A percentile compares a stretch with the other conserved stretches of the same genome.
Conservation (phyloP, 2,113 vertebrate species). For the Microcebus murinus region DNA sequence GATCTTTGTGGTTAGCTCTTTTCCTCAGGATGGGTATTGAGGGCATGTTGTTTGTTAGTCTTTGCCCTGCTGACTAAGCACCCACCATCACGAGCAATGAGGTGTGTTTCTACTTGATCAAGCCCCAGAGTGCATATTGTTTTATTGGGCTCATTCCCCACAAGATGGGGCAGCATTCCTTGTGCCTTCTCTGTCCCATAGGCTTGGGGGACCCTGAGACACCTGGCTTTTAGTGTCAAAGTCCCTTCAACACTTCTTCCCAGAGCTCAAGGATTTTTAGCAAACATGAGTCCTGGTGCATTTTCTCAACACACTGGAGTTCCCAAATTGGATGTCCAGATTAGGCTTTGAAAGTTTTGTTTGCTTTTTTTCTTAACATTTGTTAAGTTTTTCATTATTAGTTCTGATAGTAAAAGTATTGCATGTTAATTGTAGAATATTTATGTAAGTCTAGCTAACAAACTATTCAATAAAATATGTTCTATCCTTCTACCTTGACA, state of each 20-base stretch:
- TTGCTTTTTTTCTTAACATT: background rate
- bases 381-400: background rate
- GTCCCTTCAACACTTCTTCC: background rate
- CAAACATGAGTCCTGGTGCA: background rate
- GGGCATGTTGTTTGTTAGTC: accelerated
- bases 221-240: background rate
- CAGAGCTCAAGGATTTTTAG: background rate
- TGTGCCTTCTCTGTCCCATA: background rate
- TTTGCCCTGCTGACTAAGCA: background rate
- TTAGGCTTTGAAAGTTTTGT: background rate
- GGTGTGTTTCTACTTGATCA: background rate
- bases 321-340: background rate
- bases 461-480: background rate
- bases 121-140: accelerated
- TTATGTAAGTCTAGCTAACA: background rate
- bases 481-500: background rate
- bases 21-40: background rate
- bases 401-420: background rate
- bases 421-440: background rate
- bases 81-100: background rate
- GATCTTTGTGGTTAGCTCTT: background rate
- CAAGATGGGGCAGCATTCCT: background rate
- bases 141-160: background rate
- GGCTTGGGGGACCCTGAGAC: background rate
- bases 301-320: background rate